Percentiles rank a stretch among this genome's conserved stretches.
These are phyloP conservation scores for Nyctalus aviator DNA, from an alignment of 2,797 vertebrate genomes.

Conservation along the genomic window DNA sequence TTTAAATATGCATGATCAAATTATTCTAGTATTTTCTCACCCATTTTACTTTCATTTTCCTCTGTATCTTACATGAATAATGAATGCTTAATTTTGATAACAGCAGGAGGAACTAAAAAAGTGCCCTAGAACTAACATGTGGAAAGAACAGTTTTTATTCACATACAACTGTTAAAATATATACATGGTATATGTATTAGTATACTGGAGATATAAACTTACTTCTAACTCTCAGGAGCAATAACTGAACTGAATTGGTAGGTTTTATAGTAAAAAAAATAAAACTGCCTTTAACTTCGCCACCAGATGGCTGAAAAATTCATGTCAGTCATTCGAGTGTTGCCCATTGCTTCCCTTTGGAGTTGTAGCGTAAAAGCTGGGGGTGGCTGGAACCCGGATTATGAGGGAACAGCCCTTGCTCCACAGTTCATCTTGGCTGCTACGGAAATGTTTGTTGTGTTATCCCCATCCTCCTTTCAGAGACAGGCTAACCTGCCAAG, in stretches of 20 bases:
- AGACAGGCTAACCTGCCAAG: background rate
- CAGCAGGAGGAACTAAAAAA: conserved; percentile 42
- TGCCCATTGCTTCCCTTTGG: background rate
- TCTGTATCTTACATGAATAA: conserved; percentile 55
- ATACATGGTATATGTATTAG: background rate
- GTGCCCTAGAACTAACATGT: background rate
- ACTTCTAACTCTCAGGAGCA: background rate
- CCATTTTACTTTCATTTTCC: conserved; percentile 36
- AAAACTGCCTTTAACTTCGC: background rate
- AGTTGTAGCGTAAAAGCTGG: background rate
- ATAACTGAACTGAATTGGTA: background rate
- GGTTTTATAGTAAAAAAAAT: background rate
- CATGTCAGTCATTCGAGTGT: background rate
- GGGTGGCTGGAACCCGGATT: accelerated
- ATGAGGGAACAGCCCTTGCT: accelerated
- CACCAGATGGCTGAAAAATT: background rate
- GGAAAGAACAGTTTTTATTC: background rate
- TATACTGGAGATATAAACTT: background rate
- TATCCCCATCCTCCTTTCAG: background rate
- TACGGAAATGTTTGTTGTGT: background rate
- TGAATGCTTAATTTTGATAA: conserved; percentile 62
- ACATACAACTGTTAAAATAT: background rate
- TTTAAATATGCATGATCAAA: conserved; percentile 53
- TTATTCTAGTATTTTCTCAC: conserved; percentile 30
- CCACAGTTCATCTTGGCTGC: background rate